Conservation (phyloP, 2,797 vertebrate genomes). For the Pangasius djambal region DNA sequence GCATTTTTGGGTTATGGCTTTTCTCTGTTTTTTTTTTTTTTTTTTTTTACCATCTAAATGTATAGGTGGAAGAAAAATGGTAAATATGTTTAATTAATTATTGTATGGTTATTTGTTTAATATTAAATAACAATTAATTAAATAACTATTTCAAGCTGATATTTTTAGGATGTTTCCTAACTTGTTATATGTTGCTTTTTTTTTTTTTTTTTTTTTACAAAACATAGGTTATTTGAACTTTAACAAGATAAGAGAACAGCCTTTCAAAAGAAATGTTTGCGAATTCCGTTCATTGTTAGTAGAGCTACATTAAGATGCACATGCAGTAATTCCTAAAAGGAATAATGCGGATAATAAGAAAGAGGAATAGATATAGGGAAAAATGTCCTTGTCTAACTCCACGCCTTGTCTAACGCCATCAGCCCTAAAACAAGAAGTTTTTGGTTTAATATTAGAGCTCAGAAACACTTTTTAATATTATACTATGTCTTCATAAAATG, state of each 20-base stretch:
- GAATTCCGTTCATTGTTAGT: not conserved
- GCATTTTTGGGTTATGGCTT: not conserved
- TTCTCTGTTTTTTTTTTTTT: not conserved
- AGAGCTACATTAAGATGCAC: not conserved
- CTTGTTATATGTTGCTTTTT: not conserved
- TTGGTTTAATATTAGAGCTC: not conserved
- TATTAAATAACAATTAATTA: not conserved
- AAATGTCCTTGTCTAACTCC: not conserved
- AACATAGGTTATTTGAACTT: not conserved
- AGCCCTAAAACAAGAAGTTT: not conserved
- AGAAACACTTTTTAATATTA: not conserved
- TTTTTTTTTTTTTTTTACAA: not conserved
- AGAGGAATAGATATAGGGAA: not conserved
- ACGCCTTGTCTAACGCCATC: not conserved
- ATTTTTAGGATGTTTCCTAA: not conserved
- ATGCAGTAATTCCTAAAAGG: not conserved
- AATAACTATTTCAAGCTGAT: not conserved
- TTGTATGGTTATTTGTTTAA: not conserved
- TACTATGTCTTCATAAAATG: not conserved
- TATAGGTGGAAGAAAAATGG: not conserved
- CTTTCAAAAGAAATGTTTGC: not conserved
- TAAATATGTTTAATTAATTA: not conserved
- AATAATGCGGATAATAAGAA: not conserved
- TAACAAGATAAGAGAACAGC: not conserved
- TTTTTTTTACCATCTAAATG: not conserved